phyloP scores from a whole-genome alignment of 2,797 vertebrate genomes.

The Hippopotamyrus pictus region DNA sequence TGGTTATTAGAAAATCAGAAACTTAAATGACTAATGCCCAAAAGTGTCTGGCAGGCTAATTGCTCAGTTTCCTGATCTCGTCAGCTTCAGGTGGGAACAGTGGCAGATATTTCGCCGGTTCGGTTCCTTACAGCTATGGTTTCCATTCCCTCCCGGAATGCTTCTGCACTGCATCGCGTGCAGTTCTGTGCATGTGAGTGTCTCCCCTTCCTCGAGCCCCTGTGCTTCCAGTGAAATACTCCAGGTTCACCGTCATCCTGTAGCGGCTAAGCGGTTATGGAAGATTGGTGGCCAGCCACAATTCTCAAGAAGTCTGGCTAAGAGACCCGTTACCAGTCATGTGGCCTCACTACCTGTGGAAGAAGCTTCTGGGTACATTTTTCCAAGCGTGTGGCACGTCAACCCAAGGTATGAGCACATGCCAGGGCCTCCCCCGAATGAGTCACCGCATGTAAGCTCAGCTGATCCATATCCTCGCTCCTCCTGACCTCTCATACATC shows the following conservation, averaged over 20 bases:
- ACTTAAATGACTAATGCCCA: neutral
- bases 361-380: neutral
- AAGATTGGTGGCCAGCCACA: neutral
- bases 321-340: neutral
- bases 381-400: neutral
- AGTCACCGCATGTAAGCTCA: neutral
- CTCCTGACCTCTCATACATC: neutral
- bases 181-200: neutral
- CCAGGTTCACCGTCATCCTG: neutral
- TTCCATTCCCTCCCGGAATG: neutral
- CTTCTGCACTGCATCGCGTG: neutral
- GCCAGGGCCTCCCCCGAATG: neutral
- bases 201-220: neutral
- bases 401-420: neutral
- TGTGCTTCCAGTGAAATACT: neutral
- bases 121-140: neutral
- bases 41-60: neutral
- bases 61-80: neutral
- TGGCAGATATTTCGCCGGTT: neutral
- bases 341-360: neutral
- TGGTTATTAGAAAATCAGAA: neutral
- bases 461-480: neutral
- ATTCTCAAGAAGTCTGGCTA: neutral
- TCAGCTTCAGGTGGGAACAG: neutral
- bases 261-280: neutral